These are phyloP conservation scores for Ramphastos sulfuratus DNA, from an alignment of 2,113 vertebrate species.

Conservation along the genomic window DNA sequence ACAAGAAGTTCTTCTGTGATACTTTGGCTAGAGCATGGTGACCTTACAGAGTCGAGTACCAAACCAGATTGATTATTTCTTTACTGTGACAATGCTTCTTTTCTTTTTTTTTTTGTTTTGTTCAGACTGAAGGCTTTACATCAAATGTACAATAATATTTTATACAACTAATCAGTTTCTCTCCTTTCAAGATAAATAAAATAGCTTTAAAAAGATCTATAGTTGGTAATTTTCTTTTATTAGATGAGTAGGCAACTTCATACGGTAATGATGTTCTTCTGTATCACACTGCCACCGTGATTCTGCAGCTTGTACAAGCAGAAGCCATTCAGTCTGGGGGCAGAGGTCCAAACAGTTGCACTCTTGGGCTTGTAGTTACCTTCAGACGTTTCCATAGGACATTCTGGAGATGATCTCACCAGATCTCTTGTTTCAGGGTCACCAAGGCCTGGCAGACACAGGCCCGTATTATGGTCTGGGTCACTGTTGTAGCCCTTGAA, in stretches of 20 bases:
- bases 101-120: slow-evolving; percentile 34
- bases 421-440: background rate
- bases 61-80: slow-evolving; percentile 14
- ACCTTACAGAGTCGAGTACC: background rate
- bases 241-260: background rate
- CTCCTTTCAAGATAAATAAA: slow-evolving; percentile 76
- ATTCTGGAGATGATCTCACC: background rate
- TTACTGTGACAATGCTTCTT: slow-evolving; percentile 12
- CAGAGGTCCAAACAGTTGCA: rapidly evolving
- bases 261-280: background rate
- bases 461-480: background rate
- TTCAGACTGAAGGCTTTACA: slow-evolving; percentile 64
- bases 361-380: background rate
- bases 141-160: slow-evolving; percentile 69
- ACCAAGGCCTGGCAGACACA: rapidly evolving
- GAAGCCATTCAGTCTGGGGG: background rate
- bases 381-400: background rate
- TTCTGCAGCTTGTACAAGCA: background rate
- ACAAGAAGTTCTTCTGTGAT: background rate
- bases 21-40: background rate
- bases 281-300: rapidly evolving
- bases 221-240: background rate
- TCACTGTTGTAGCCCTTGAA: rapidly evolving
- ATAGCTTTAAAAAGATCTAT: slow-evolving; percentile 60
- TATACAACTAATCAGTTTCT: slow-evolving; percentile 70